phyloP scores from a whole-genome alignment of 2,797 vertebrate species.

The Carduelis carduelis region DNA sequence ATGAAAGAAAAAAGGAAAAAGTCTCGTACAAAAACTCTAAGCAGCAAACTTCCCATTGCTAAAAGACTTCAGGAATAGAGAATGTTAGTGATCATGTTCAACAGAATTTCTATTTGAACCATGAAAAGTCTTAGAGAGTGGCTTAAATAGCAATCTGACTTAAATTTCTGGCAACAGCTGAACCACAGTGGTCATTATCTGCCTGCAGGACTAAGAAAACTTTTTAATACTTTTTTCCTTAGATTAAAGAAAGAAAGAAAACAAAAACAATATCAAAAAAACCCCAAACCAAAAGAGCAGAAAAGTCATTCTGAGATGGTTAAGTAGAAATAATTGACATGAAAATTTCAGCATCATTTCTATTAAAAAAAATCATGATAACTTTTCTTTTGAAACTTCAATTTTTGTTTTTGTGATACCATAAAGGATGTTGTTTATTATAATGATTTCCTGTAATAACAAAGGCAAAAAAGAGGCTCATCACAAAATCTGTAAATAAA shows the following conservation, averaged over 20 bases:
- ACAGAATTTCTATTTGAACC: not conserved
- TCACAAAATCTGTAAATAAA: constrained; percentile 32
- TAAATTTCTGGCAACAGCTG: not conserved
- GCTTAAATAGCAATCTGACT: not conserved
- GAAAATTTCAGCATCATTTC: not conserved
- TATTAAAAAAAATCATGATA: not conserved
- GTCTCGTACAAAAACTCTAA: not conserved
- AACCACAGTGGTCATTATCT: not conserved
- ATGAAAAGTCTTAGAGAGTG: not conserved
- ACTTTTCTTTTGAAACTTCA: not conserved
- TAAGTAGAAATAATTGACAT: not conserved
- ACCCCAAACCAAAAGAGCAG: rapidly evolving
- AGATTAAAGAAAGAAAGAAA: not conserved
- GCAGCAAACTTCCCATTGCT: not conserved
- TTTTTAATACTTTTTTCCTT: not conserved
- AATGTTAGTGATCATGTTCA: not conserved
- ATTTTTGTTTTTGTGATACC: not conserved
- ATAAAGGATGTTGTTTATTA: not conserved
- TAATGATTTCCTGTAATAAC: not conserved
- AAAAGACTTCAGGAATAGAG: not conserved
- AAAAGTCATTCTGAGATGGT: not conserved
- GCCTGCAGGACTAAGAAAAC: not conserved
- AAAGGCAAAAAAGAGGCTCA: not conserved
- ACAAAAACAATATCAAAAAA: not conserved
- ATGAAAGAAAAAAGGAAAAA: not conserved